Conservation (phyloP, 2,797 vertebrate species). For the Syngnathus rostellatus region DNA sequence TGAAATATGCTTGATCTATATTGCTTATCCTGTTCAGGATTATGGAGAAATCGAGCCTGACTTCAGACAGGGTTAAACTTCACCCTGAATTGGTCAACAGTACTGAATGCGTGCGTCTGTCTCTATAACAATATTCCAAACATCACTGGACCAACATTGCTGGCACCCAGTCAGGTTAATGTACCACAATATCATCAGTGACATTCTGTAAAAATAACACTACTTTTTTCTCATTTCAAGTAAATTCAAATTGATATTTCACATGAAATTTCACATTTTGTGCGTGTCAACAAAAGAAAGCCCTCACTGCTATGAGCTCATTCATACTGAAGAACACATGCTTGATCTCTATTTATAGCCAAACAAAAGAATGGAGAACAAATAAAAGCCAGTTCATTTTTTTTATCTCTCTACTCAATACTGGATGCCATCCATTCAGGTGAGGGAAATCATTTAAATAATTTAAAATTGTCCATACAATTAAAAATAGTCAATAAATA, state of each 20-base stretch:
- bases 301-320: neutral
- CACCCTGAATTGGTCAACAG: neutral
- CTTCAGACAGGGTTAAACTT: neutral
- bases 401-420: conserved; percentile 1
- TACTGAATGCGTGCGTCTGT: neutral
- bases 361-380: conserved; percentile 21
- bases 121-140: neutral
- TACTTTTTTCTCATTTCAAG: neutral
- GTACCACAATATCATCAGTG: neutral
- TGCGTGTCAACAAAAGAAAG: neutral
- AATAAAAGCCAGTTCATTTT: conserved; percentile 16
- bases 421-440: conserved; percentile 7
- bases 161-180: neutral
- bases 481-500: neutral
- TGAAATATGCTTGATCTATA: neutral
- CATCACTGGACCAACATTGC: neutral
- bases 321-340: neutral
- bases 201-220: neutral
- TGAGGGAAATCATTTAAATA: conserved; percentile 10
- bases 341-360: conserved; percentile 13
- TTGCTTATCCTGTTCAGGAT: neutral
- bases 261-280: neutral
- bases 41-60: neutral
- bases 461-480: no score
- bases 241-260: neutral